phyloP scores from a whole-genome alignment of 2,888 invertebrate species.

The Rhingia rostrata region DNA sequence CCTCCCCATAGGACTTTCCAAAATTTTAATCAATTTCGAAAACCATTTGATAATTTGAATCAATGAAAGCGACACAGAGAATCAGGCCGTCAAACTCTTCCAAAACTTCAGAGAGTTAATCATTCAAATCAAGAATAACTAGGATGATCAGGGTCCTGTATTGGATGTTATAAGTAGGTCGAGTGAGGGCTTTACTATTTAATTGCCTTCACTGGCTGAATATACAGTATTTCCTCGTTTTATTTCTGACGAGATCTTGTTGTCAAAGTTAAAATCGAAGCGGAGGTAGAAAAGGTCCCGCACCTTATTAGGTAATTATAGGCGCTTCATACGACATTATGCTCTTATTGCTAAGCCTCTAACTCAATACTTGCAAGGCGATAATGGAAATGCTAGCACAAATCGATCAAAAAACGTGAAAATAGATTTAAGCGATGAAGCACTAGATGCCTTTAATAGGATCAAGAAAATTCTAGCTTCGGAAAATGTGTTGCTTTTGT shows the following conservation, averaged over 20 bases:
- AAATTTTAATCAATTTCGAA: no score
- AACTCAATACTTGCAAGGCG: conserved; percentile 12
- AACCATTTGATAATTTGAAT: no score
- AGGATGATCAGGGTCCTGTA: no score
- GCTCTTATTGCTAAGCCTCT: conserved; percentile 32
- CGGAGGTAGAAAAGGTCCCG: conserved; percentile 42
- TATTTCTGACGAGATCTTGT: conserved; percentile 58
- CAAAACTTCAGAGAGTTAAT: no score
- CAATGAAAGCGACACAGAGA: no score
- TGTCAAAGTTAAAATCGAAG: conserved; percentile 50
- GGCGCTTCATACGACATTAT: conserved; percentile 29
- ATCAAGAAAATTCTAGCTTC: conserved; percentile 33
- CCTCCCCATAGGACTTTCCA: no score
- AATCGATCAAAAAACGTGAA: conserved; percentile 11
- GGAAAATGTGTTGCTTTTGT: conserved; percentile 23
- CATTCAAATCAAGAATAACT: no score
- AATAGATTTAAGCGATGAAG: conserved; percentile 20
- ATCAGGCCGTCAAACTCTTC: no score
- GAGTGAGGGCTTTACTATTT: no score
- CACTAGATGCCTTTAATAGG: conserved; percentile 2
- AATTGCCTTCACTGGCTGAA: no score
- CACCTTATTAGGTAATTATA: conserved; percentile 28
- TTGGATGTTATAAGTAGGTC: no score
- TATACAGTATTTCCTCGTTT: no score
- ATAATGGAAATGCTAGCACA: conserved; percentile 35